Conservation (phyloP, 2,888 invertebrate genomes). For the Lampropteryx suffumata region DNA sequence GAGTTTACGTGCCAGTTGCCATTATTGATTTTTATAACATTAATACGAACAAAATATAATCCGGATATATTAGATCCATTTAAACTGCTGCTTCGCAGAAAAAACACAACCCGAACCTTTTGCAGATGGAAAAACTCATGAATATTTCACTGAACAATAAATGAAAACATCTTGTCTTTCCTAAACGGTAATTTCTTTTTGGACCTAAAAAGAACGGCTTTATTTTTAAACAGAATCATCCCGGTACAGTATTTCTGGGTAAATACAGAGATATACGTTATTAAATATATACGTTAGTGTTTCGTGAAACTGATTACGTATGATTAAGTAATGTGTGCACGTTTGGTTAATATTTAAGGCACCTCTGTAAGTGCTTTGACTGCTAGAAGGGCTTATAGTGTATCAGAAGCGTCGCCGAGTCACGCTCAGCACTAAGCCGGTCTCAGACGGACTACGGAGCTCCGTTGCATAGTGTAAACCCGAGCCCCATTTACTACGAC, state of each 20-base stretch:
- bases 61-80: no score
- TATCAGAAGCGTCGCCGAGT: conserved; percentile 39
- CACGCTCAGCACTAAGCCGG: conserved; percentile 40
- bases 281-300: no score
- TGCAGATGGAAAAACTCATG: no score
- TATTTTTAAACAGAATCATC: not conserved
- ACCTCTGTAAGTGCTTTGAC: conserved; percentile 40
- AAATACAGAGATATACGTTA: no score
- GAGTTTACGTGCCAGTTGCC: conserved; percentile 2
- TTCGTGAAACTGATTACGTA: not conserved
- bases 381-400: conserved; percentile 38
- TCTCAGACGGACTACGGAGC: conserved; percentile 34
- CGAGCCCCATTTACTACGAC: conserved; percentile 33
- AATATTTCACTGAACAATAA: no score
- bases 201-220: no score
- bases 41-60: not conserved
- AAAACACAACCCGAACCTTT: no score
- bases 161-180: no score
- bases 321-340: conserved; percentile 31
- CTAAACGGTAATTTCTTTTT: no score
- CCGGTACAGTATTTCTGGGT: not conserved
- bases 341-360: conserved; percentile 39
- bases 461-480: conserved; percentile 33
- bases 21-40: not conserved
- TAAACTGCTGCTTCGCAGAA: not conserved